Conservation (phyloP, 2,797 vertebrate species). For the Choloepus didactylus region DNA sequence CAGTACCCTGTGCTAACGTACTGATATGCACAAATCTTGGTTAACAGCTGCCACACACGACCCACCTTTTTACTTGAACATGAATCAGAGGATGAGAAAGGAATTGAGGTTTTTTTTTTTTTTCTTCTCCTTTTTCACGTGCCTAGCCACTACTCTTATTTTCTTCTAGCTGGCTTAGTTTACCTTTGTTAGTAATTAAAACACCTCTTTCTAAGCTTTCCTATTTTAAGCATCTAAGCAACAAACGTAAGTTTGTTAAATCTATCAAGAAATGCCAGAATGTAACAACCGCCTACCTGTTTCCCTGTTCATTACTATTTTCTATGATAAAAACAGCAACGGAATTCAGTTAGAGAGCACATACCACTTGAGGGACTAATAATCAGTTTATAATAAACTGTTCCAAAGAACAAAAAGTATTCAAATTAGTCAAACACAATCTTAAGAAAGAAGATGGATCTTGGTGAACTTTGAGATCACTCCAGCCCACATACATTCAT, state of each 20-base stretch:
- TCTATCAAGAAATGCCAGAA: not conserved
- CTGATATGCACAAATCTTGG: not conserved
- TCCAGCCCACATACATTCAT: not conserved
- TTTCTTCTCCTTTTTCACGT: not conserved
- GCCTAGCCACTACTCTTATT: not conserved
- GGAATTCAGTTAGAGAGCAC: not conserved
- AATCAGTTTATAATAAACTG: slow-evolving; percentile 20
- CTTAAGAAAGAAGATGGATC: slow-evolving; percentile 4
- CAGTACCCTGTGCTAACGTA: not conserved
- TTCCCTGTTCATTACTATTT: not conserved
- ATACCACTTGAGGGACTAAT: not conserved
- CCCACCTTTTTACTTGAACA: not conserved
- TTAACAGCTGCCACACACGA: not conserved
- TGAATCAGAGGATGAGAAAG: not conserved
- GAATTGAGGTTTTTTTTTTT: not conserved
- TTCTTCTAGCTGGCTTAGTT: slow-evolving; percentile 21
- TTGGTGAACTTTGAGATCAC: slow-evolving; percentile 22
- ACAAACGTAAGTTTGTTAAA: not conserved
- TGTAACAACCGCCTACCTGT: not conserved
- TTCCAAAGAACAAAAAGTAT: slow-evolving; percentile 21
- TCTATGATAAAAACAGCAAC: not conserved
- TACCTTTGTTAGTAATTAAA: slow-evolving; percentile 4
- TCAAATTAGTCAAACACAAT: slow-evolving; percentile 7
- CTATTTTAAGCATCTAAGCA: not conserved
- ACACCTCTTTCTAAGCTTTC: not conserved